Conservation (phyloP, 2,888 invertebrate species). For the Odontocerum albicorne region DNA sequence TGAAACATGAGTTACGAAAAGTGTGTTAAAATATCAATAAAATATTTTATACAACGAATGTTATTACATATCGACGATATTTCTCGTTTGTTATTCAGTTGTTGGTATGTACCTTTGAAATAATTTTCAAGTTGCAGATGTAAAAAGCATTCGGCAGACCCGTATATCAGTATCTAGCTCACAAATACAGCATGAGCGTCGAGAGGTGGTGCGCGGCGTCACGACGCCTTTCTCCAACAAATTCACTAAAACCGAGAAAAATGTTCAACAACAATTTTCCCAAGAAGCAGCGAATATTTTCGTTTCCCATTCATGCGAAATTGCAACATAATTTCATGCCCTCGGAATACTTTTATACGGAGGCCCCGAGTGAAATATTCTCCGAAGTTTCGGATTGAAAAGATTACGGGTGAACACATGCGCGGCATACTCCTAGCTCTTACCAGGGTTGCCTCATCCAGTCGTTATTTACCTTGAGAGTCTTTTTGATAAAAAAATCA, state of each 20-base stretch:
- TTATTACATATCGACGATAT: too few species aligned
- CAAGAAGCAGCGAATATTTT: conserved; percentile 14
- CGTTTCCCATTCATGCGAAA: conserved; percentile 12
- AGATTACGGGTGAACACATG: not conserved
- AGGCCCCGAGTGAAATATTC: conserved; percentile 1
- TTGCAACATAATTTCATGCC: conserved; percentile 17
- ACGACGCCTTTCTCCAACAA: too few species aligned
- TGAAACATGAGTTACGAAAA: too few species aligned
- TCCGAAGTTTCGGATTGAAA: conserved; percentile 1
- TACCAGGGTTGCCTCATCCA: not conserved
- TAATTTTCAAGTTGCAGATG: too few species aligned
- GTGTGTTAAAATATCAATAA: too few species aligned
- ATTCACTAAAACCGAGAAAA: conserved; percentile 7
- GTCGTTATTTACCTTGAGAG: not conserved
- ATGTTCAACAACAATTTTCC: conserved; percentile 18
- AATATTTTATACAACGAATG: too few species aligned
- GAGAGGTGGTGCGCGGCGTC: too few species aligned
- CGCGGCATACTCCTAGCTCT: not conserved
- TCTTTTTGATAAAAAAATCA: not conserved
- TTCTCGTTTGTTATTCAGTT: too few species aligned
- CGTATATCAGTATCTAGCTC: too few species aligned
- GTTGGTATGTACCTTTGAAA: too few species aligned
- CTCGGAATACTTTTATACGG: conserved; percentile 7
- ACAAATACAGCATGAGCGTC: too few species aligned
- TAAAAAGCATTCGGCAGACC: too few species aligned